phyloP scores from a whole-genome alignment of 2,888 invertebrate species.

The Standfussiana lucernea region DNA sequence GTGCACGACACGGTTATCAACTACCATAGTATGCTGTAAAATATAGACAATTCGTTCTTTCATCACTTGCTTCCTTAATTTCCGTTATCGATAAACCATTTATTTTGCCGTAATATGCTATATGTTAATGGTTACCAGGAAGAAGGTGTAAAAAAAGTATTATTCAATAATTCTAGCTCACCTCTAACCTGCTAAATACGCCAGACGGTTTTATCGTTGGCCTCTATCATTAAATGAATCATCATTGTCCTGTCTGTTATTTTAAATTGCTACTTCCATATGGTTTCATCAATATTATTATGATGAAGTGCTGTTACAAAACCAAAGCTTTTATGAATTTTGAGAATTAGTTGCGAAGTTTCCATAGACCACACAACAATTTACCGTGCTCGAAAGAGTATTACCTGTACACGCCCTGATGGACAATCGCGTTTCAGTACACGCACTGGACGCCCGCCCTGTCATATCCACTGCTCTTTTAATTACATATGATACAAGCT shows the following conservation, averaged over 20 bases:
- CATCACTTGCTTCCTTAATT: conserved; percentile 51
- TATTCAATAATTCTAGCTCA: conserved; percentile 22
- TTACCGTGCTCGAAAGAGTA: conserved; percentile 54
- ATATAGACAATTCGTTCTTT: conserved; percentile 38
- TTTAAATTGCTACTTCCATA: conserved; percentile 17
- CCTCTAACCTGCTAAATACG: conserved; percentile 40
- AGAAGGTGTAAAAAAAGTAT: neutral
- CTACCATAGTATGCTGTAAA: conserved; percentile 31
- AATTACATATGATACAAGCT: conserved; percentile 75
- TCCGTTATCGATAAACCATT: conserved; percentile 39
- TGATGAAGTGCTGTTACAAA: conserved; percentile 1
- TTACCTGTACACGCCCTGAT: conserved; percentile 74
- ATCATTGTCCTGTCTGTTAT: conserved; percentile 43
- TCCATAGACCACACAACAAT: neutral
- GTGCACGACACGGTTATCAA: conserved; percentile 45
- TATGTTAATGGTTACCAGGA: neutral
- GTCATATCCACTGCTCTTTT: conserved; percentile 70
- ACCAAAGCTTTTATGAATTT: neutral
- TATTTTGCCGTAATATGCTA: conserved; percentile 6
- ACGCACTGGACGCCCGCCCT: conserved; percentile 70
- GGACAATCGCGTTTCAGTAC: conserved; percentile 66
- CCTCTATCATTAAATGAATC: conserved; percentile 60
- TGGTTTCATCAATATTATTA: neutral
- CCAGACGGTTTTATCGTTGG: conserved; percentile 56
- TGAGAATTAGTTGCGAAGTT: conserved; percentile 7